Evolutionary conservation across 92 coral and sea anemone genomes (phyloP), one percentile per base, ranked within the genome.

Genomic region (Ricordea florida): DNA sequence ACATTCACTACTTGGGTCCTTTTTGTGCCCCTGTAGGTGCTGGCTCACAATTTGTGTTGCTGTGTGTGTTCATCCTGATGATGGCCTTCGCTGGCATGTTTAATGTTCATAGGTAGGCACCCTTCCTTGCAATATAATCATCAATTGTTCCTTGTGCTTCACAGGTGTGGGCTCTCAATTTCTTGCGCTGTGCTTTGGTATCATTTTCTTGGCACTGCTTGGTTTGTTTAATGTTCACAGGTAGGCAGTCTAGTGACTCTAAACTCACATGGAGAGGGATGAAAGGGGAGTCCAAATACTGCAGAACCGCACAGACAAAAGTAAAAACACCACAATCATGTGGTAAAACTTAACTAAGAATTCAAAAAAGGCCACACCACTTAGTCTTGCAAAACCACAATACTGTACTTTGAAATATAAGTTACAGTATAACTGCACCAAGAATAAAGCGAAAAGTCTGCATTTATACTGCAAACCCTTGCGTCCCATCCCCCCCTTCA

Each of bases 221-320:
- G 98, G 98, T 31, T 90, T 94, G 92, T 94, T 94, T 61, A 94
- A 94, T 88, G 98, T 94, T 1, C 98, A 94, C 92, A 94, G 98
- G 98, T 91, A 55, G 33, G 84, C 10, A 42, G 14, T 23, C 10
- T 13, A 15, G 5, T 16, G 5, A 10, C 17, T 2, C 42, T 31
- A 27, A 15, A 52, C 11, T n/a, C n/a, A n/a, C n/a, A n/a, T n/a
- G n/a, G n/a, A n/a, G n/a, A n/a, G n/a, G n/a, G n/a, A n/a, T n/a
- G n/a, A n/a, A n/a, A n/a, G n/a, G n/a, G n/a, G n/a, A n/a, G n/a
- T n/a, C n/a, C n/a, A n/a, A n/a, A n/a, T n/a, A n/a, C n/a, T n/a
- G n/a, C n/a, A n/a, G n/a, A n/a, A n/a, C n/a, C n/a, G n/a, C n/a
- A n/a, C n/a, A n/a, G n/a, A n/a, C n/a, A n/a, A n/a, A n/a, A n/a